Percentiles rank a stretch among this genome's conserved stretches.
These are phyloP conservation scores for Acanthaster planci DNA, from an alignment of 35 echinoderm and acorn worm genomes.

Conservation along the genomic window DNA sequence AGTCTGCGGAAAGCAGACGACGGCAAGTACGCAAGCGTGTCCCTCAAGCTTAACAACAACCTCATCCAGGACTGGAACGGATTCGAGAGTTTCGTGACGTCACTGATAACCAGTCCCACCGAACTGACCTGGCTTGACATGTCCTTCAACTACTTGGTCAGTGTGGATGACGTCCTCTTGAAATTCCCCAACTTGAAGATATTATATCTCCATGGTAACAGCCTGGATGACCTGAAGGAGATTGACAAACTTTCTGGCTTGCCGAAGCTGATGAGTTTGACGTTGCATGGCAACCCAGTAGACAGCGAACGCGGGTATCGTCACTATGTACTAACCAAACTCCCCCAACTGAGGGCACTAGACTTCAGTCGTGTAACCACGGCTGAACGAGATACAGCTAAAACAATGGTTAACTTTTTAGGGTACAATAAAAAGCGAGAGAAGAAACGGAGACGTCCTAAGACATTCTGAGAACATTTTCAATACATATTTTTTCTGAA, in stretches of 20 bases:
- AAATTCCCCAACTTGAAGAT: conserved; percentile 82
- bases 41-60: conserved; percentile 93
- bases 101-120: conserved; percentile 45
- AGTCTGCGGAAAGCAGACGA: conserved; percentile 48
- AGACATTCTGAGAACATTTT: neutral
- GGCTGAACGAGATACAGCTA: conserved; percentile 60
- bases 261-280: conserved; percentile 60
- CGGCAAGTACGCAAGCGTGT: conserved; percentile 66
- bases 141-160: conserved; percentile 83
- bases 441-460: neutral
- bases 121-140: conserved; percentile 85
- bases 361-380: conserved; percentile 85
- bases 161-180: conserved; percentile 66
- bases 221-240: conserved; percentile 61
- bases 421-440: neutral
- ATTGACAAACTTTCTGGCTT: conserved; percentile 68
- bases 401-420: conserved; percentile 2
- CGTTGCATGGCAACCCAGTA: conserved; percentile 84
- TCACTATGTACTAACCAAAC: conserved; percentile 66
- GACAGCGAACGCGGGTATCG: conserved; percentile 69
- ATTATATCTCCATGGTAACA: conserved; percentile 95
- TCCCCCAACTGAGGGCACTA: conserved; percentile 72
- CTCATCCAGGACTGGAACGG: conserved; percentile 79
- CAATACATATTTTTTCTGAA: neutral
- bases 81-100: conserved; percentile 53